These are phyloP conservation scores for Lasius platythorax DNA, from an alignment of 2,888 invertebrate species.

Conservation along the genomic window DNA sequence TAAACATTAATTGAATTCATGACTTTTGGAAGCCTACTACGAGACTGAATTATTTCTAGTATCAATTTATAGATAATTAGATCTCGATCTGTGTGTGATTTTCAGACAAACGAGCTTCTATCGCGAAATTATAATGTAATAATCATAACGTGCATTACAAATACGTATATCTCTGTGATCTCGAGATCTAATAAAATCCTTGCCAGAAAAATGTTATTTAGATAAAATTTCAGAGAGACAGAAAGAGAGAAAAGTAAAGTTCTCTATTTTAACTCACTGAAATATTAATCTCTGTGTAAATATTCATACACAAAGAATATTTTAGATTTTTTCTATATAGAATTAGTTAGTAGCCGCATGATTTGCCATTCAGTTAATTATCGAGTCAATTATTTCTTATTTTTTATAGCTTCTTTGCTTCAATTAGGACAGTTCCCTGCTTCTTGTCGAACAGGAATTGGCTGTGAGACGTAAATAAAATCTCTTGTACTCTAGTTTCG, in stretches of 20 bases:
- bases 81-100: not conserved
- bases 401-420: not conserved
- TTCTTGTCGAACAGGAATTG: not conserved
- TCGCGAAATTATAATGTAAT: not conserved
- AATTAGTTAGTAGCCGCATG: not conserved
- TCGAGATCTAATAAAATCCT: not conserved
- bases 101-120: not conserved
- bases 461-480: conserved; percentile 1
- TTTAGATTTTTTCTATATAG: not conserved
- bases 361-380: not conserved
- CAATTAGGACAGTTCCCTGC: not conserved
- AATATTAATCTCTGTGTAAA: not conserved
- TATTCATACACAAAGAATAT: not conserved
- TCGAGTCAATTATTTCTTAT: not conserved
- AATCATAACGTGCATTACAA: not conserved
- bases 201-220: not conserved
- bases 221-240: not conserved
- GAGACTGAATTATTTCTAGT: conserved; percentile 8
- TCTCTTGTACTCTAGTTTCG: not conserved
- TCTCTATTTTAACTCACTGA: too few species aligned
- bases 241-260: not conserved
- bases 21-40: not conserved
- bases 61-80: not conserved
- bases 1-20: not conserved
- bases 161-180: not conserved